Conservation (phyloP, 2,888 invertebrate species). For the Ormyrus nitidulus region DNA sequence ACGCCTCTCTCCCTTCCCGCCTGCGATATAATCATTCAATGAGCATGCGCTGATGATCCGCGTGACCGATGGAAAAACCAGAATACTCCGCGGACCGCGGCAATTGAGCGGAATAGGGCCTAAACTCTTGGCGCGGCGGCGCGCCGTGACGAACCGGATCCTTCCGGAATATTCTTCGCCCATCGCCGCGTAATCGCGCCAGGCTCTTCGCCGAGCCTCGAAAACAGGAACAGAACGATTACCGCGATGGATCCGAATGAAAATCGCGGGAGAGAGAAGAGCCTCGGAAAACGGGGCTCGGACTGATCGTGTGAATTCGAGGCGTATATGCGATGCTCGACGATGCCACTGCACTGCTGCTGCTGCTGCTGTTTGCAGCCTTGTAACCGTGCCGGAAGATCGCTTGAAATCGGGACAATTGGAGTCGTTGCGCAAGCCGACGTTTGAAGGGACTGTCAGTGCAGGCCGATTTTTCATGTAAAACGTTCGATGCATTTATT, state of each 20-base stretch:
- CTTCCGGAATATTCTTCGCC: constrained; percentile 20
- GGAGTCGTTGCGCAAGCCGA: constrained; percentile 17
- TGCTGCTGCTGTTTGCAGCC: too few species aligned
- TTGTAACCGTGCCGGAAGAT: neutral
- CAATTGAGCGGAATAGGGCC: constrained; percentile 24
- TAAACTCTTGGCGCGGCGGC: neutral
- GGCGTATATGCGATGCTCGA: too few species aligned
- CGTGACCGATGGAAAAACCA: constrained; percentile 2
- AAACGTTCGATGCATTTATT: too few species aligned
- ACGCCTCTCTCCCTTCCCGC: too few species aligned
- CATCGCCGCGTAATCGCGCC: neutral
- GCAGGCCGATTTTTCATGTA: too few species aligned
- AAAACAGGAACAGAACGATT: constrained; percentile 71
- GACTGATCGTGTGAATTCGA: neutral
- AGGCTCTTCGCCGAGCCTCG: constrained; percentile 32
- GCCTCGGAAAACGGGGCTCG: constrained; percentile 15
- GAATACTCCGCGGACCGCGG: neutral
- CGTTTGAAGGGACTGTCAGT: neutral
- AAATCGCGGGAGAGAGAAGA: constrained; percentile 49
- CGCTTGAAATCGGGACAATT: neutral
- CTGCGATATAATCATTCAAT: too few species aligned
- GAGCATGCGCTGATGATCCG: too few species aligned
- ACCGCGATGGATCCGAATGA: constrained; percentile 66
- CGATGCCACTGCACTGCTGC: too few species aligned
- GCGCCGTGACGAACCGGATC: constrained; percentile 2